phyloP scores from a whole-genome alignment of 2,888 invertebrate species.

The Clostera curtula region DNA sequence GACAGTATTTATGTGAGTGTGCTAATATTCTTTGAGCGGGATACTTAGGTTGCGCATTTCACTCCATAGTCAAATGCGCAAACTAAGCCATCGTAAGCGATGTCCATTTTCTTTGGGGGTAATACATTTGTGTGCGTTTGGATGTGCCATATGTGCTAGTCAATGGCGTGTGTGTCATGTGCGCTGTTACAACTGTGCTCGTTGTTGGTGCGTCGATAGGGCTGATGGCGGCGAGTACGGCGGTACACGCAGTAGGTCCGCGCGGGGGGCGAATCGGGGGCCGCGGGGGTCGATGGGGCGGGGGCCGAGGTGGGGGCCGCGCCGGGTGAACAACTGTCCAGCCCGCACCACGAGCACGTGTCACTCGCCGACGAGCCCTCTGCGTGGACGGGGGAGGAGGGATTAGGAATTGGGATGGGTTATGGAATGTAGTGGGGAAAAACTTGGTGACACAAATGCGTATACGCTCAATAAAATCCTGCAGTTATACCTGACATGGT shows the following conservation, averaged over 20 bases:
- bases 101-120: too few species aligned
- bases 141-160: too few species aligned
- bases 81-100: too few species aligned
- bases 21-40: too few species aligned
- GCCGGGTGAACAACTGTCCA: slow-evolving; percentile 19
- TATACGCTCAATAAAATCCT: slow-evolving; percentile 1
- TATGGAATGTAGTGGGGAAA: too few species aligned
- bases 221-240: slow-evolving; percentile 13
- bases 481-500: slow-evolving; percentile 82
- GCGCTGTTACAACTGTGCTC: slow-evolving; percentile 5
- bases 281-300: slow-evolving; percentile 22
- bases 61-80: too few species aligned
- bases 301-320: slow-evolving; percentile 18
- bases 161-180: slow-evolving; percentile 9
- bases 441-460: too few species aligned
- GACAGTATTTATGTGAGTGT: too few species aligned
- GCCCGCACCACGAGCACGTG: slow-evolving; percentile 52
- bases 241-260: slow-evolving; percentile 17
- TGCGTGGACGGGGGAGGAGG: slow-evolving; percentile 25
- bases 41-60: too few species aligned
- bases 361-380: slow-evolving; percentile 45
- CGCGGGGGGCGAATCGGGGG: slow-evolving; percentile 21
- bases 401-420: slow-evolving; percentile 5
- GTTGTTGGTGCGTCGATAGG: slow-evolving; percentile 10
- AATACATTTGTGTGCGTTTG: not conserved